These are phyloP conservation scores for Pogonophryne albipinna DNA, from an alignment of 2,797 vertebrate species.

Conservation along the genomic window DNA sequence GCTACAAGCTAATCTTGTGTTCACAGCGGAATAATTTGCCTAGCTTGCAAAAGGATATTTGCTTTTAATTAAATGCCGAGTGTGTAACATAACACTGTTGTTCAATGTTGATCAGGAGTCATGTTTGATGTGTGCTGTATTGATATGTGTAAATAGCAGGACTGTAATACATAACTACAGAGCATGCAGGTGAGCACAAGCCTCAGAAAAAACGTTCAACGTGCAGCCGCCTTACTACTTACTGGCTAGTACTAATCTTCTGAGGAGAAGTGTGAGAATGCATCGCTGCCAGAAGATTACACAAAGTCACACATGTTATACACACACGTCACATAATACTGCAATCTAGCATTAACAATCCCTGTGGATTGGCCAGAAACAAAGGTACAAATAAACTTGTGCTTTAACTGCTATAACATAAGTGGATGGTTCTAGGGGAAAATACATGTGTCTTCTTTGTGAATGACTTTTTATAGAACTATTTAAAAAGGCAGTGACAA, in stretches of 20 bases:
- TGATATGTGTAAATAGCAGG: slow-evolving; percentile 10
- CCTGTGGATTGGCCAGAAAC: background rate
- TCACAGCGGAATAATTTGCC: slow-evolving; percentile 55
- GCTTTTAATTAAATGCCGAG: slow-evolving; percentile 44
- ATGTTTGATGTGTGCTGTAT: slow-evolving; percentile 29
- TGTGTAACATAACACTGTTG: slow-evolving; percentile 39
- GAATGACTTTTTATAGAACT: slow-evolving; percentile 42
- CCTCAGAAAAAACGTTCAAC: background rate
- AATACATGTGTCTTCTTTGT: slow-evolving; percentile 4
- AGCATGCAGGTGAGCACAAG: slow-evolving; percentile 1
- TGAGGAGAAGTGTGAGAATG: background rate
- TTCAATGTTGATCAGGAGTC: slow-evolving; percentile 33
- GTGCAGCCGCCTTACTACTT: background rate
- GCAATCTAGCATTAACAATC: slow-evolving; percentile 1
- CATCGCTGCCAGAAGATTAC: background rate
- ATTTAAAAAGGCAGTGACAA: background rate
- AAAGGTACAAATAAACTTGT: background rate
- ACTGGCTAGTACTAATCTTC: background rate
- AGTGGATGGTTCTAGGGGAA: slow-evolving; percentile 17
- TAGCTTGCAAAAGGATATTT: slow-evolving; percentile 54
- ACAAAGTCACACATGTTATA: background rate
- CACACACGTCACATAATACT: background rate
- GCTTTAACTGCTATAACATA: slow-evolving; percentile 12
- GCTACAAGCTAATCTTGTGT: slow-evolving; percentile 45
- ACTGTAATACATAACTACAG: background rate